Conservation (phyloP, 1,140 invertebrate species). For the Neodiprion pinetum region DNA sequence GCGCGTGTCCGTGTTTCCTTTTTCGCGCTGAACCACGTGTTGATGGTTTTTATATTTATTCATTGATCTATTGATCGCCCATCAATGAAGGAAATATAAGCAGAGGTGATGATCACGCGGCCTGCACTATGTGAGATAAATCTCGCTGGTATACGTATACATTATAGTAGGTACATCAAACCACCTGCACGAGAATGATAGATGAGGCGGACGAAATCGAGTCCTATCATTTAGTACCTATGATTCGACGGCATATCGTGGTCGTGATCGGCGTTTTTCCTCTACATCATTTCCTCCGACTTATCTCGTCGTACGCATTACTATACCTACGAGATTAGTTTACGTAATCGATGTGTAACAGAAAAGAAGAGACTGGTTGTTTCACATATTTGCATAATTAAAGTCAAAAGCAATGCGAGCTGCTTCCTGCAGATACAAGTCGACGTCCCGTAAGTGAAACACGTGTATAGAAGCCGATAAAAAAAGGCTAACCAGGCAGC, state of each 20-base stretch:
- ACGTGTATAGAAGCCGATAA: neutral
- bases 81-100: neutral
- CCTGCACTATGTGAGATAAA: neutral
- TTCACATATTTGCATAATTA: neutral
- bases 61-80: neutral
- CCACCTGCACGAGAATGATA: no score
- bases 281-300: no score
- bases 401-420: neutral
- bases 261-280: neutral
- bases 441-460: neutral
- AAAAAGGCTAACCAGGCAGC: no score
- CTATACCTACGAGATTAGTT: neutral
- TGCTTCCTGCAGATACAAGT: neutral
- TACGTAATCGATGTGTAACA: neutral
- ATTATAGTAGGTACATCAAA: no score
- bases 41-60: neutral
- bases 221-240: neutral
- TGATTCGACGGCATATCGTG: neutral
- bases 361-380: neutral
- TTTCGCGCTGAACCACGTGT: neutral
- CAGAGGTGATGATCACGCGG: neutral
- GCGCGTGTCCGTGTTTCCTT: no score
- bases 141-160: neutral
- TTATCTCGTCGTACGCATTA: neutral
- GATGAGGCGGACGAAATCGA: neutral